phyloP scores from a whole-genome alignment of 2,888 invertebrate species.

The Epinotia nisella region DNA sequence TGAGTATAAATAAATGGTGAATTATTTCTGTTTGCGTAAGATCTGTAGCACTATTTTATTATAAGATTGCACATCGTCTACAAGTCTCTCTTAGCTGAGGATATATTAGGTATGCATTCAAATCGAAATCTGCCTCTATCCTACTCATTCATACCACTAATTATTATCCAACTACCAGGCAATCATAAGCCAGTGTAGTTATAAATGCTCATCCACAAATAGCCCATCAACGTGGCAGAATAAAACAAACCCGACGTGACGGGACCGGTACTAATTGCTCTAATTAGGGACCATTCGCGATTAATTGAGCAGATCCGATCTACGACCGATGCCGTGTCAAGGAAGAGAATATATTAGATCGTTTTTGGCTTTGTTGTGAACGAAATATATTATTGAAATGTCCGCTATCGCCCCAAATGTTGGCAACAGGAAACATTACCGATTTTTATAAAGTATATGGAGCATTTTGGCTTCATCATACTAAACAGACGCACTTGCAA shows the following conservation, averaged over 20 bases:
- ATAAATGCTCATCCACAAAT: slow-evolving; percentile 28
- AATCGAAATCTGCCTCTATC: neutral
- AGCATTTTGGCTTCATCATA: neutral
- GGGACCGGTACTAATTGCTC: slow-evolving; percentile 55
- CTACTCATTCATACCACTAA: neutral
- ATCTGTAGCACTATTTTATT: too few relatives aligned
- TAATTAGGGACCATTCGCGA: slow-evolving; percentile 56
- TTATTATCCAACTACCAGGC: slow-evolving; percentile 4
- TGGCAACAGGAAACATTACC: too few relatives aligned
- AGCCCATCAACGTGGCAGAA: slow-evolving; percentile 11
- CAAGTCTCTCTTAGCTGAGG: too few relatives aligned
- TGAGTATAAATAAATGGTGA: too few relatives aligned
- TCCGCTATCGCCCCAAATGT: neutral
- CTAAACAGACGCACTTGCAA: neutral
- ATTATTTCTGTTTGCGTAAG: too few relatives aligned
- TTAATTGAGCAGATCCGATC: slow-evolving; percentile 53
- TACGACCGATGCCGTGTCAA: slow-evolving; percentile 40
- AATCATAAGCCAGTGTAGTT: slow-evolving; percentile 7
- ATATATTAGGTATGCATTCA: too few relatives aligned
- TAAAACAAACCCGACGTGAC: slow-evolving; percentile 9
- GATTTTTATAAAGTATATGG: too few relatives aligned
- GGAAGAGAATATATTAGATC: slow-evolving; percentile 21
- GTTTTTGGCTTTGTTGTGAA: neutral
- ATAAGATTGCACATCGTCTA: too few relatives aligned
- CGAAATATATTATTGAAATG: neutral